phyloP scores from a whole-genome alignment of 92 coral and sea anemone genomes.

The Epizoanthus stellaris region DNA sequence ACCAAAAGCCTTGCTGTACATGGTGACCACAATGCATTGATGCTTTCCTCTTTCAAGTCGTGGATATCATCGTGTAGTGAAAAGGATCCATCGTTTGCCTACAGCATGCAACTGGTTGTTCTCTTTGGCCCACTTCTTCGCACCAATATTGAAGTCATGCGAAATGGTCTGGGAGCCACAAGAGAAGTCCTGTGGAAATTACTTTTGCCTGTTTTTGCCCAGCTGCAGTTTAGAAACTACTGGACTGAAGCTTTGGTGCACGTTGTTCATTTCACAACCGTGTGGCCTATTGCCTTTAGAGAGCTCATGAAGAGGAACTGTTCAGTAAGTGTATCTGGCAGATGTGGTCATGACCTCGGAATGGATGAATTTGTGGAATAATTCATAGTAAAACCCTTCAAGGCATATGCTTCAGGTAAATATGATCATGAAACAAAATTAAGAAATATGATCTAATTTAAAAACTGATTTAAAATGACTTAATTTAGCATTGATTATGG shows the following conservation, averaged over 20 bases:
- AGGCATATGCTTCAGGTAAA: constrained; percentile 55
- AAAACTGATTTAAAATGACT: too few relatives aligned
- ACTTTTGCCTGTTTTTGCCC: constrained; percentile 60
- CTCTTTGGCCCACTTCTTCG: constrained; percentile 48
- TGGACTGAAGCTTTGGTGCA: constrained; percentile 44
- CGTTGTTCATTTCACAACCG: constrained; percentile 49
- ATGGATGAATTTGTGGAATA: constrained; percentile 60
- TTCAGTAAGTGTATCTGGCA: constrained; percentile 45
- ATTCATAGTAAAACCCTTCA: constrained; percentile 60
- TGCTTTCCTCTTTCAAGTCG: neutral
- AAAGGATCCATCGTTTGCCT: too few relatives aligned
- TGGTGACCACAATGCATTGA: constrained; percentile 51
- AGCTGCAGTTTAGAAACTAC: constrained; percentile 53
- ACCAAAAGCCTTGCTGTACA: constrained; percentile 4
- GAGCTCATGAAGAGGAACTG: constrained; percentile 49
- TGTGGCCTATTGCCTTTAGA: constrained; percentile 53
- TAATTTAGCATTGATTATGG: too few relatives aligned
- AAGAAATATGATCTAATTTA: too few relatives aligned
- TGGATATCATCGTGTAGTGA: too few relatives aligned
- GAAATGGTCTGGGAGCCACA: constrained; percentile 29
- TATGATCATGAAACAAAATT: too few relatives aligned
- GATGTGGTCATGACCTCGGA: constrained; percentile 31
- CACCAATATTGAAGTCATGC: constrained; percentile 33
- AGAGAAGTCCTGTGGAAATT: constrained; percentile 47
- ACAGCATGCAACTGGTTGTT: constrained; percentile 4